Evolutionary conservation across 2,113 vertebrate species (phyloP).

Genomic region (Macheiramphus alcinus): DNA sequence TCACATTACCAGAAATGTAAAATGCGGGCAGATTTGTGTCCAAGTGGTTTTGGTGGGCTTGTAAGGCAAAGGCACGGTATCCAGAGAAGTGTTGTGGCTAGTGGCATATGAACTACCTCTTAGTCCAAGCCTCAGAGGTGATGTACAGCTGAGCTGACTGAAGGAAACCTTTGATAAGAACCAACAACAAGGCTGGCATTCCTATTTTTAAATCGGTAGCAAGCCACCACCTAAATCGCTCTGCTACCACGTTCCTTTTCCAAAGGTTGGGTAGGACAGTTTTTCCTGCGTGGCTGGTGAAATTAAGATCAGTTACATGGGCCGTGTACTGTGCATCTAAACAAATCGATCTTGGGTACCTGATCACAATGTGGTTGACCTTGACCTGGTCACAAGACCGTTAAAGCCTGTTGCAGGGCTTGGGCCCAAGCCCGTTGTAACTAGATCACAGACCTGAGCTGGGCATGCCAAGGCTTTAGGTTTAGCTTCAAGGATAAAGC

Average conservation of each 20-base stretch:
- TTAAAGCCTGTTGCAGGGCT: not conserved
- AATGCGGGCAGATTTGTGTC: not conserved
- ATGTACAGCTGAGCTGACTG: not conserved
- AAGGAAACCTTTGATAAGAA: not conserved
- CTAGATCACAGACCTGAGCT: not conserved
- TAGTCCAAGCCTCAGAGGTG: not conserved
- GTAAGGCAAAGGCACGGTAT: rapidly evolving
- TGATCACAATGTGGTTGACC: not conserved
- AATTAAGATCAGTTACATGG: rapidly evolving
- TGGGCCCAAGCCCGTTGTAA: not conserved
- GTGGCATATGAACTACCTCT: not conserved
- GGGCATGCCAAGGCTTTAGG: not conserved
- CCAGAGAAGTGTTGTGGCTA: not conserved
- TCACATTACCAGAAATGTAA: not conserved
- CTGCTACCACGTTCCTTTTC: rapidly evolving
- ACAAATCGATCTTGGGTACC: not conserved
- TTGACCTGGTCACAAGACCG: not conserved
- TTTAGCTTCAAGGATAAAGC: not conserved
- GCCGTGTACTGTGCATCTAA: rapidly evolving
- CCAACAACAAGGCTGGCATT: not conserved
- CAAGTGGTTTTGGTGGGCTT: not conserved
- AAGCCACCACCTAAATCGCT: not conserved
- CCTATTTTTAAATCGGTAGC: not conserved
- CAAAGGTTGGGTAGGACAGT: not conserved
- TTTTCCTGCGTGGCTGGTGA: not conserved